Percentiles rank a stretch among this genome's conserved stretches.
Evolutionary conservation across 2,797 vertebrate genomes (phyloP).

Genomic region (Orestias chungarensis): DNA sequence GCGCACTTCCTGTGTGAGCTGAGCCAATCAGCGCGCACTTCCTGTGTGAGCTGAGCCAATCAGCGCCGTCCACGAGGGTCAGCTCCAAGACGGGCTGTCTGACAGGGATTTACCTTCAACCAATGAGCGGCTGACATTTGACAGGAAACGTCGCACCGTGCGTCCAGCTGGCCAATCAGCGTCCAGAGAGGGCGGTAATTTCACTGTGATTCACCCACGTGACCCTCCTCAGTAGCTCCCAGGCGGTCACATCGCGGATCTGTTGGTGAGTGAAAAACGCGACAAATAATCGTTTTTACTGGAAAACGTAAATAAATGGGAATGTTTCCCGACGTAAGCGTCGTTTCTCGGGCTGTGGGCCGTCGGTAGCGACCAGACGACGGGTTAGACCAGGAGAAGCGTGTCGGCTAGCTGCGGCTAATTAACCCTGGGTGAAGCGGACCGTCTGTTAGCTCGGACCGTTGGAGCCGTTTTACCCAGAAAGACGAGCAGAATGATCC

Average conservation of each 20-base stretch:
- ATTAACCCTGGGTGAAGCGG: conserved; percentile 51
- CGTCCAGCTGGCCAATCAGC: conserved; percentile 59
- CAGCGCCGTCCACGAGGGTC: conserved; percentile 82
- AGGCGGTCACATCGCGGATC: conserved; percentile 72
- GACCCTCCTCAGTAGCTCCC: conserved; percentile 74
- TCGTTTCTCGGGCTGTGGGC: not conserved
- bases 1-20: conserved; percentile 43
- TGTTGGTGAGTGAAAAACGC: conserved; percentile 74
- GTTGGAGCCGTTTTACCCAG: not conserved
- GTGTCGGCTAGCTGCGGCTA: conserved; percentile 53
- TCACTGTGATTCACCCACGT: conserved; percentile 67
- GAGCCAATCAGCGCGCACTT: conserved; percentile 68
- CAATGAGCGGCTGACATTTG: conserved; percentile 63
- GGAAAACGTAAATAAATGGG: not conserved
- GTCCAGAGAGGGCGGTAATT: conserved; percentile 12
- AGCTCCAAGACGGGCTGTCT: conserved; percentile 61
- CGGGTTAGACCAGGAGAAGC: not conserved
- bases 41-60: conserved; percentile 68
- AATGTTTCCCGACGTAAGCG: not conserved
- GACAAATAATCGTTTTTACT: not conserved
- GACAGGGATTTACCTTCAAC: conserved; percentile 22
- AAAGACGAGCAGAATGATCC: not conserved
- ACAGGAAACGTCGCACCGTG: conserved; percentile 32
- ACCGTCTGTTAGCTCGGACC: conserved; percentile 29
- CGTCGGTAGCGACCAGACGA: rapidly evolving